Evolutionary conservation across 2,888 invertebrate species (phyloP).

Genomic region (Zaprionus lineosus): DNA sequence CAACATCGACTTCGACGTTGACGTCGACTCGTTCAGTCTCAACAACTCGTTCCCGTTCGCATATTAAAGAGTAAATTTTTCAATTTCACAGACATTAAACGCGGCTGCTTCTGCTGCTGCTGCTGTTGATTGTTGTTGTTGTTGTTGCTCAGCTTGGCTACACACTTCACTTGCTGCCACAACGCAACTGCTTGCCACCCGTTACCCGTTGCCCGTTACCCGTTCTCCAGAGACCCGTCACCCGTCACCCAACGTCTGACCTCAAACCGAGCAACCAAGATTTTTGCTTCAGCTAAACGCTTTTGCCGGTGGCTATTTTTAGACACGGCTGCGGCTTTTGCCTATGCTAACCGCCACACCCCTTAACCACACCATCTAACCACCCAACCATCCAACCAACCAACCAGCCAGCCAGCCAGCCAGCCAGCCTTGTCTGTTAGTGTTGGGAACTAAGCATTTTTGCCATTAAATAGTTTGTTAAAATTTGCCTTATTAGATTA

Average conservation of each 20-base stretch:
- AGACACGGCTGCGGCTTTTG: slow-evolving; percentile 47
- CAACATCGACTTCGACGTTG: slow-evolving; percentile 40
- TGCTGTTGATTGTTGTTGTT: slow-evolving; percentile 29
- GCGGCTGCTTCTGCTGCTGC: slow-evolving; percentile 57
- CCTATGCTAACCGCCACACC: too few relatives aligned
- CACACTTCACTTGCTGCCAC: slow-evolving; percentile 42
- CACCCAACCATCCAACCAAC: too few relatives aligned
- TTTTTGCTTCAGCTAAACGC: slow-evolving; percentile 63
- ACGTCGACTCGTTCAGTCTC: slow-evolving; percentile 1
- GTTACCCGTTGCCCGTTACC: not conserved
- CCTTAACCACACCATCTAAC: too few relatives aligned
- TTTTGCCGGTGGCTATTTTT: slow-evolving; percentile 68
- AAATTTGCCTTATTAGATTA: slow-evolving; percentile 77
- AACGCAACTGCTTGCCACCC: slow-evolving; percentile 18
- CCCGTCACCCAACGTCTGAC: not conserved
- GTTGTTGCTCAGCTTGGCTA: slow-evolving; percentile 36
- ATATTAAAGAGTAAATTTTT: slow-evolving; percentile 78
- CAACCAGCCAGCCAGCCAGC: too few relatives aligned
- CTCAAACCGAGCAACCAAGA: slow-evolving; percentile 14
- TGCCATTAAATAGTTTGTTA: slow-evolving; percentile 77
- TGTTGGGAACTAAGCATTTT: slow-evolving; percentile 57
- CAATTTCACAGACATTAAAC: slow-evolving; percentile 79
- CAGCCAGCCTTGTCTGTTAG: slow-evolving; percentile 17
- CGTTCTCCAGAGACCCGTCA: not conserved
- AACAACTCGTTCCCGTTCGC: slow-evolving; percentile 62